Conservation (phyloP, 2,113 vertebrate genomes). For the Euleptes europaea region DNA sequence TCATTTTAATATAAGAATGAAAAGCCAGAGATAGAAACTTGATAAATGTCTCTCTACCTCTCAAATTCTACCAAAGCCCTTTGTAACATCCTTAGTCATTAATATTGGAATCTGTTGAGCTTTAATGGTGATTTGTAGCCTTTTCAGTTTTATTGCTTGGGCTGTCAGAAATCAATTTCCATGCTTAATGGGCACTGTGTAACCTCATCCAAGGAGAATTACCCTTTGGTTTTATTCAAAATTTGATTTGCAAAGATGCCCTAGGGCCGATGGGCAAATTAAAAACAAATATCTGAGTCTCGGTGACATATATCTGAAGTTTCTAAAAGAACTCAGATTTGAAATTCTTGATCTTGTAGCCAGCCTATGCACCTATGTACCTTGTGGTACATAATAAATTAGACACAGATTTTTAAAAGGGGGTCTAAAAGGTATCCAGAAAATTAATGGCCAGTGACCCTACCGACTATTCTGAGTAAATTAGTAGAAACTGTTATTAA, state of each 20-base stretch:
- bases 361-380: too few species aligned
- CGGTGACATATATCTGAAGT: too few species aligned
- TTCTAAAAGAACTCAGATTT: too few species aligned
- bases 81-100: conserved; percentile 18
- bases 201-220: conserved; percentile 38
- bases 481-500: too few species aligned
- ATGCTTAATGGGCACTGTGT: conserved; percentile 26
- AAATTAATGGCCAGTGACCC: too few species aligned
- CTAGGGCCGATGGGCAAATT: too few species aligned
- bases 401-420: too few species aligned
- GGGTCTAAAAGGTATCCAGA: too few species aligned
- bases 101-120: conserved; percentile 1
- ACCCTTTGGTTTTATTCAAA: conserved; percentile 11
- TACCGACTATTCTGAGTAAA: too few species aligned
- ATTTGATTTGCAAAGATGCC: not conserved
- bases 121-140: conserved; percentile 33
- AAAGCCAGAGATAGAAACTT: not conserved
- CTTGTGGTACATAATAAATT: too few species aligned
- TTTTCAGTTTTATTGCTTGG: conserved; percentile 26
- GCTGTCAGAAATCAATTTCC: conserved; percentile 24
- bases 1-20: not conserved
- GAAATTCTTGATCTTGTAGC: too few species aligned
- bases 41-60: not conserved
- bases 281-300: too few species aligned
- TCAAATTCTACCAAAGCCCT: not conserved